Evolutionary conservation across 2,797 vertebrate species (phyloP), one percentile per base, ranked within the genome.

Genomic region (Syngnathus rostellatus): DNA sequence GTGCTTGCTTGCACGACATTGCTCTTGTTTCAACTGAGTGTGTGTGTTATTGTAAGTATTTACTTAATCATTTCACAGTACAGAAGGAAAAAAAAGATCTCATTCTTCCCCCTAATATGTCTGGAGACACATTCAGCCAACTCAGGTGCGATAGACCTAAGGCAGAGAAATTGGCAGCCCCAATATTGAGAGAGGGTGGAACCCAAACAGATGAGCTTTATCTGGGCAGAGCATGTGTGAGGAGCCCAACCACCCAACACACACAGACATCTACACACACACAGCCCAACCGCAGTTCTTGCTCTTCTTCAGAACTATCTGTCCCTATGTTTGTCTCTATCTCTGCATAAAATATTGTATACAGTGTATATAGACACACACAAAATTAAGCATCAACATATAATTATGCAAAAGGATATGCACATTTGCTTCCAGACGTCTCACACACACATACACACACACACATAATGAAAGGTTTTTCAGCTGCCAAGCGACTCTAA

Each of bases 211-310:
- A 89, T 86, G 85, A 86, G 87, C 78, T 88, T 91, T 91, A 91
- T 91, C 89, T 90, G 86, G 85, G 87, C 78, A 85, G 81, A 87
- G 84, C 90, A 90, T 86, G 87, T 86, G 88, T 85, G 81, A 89
- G 80, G 76, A 79, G 14, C 43, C 45, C 12, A 31, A 31, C 45
- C 45, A 4, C 45, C 16, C 45, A 76, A 31, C 31, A 3, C 2
- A 31, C 31, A 31, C 25, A 25, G 1, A 25, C 25, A 25, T 25
- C 1, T 25, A 25, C 25, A 25, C 25, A 25, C 25, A 80, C 84
- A 2, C 2, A 16, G 16, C 31, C 58, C 80, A 81, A 70, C 83
- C 84, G 31, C 31, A 31, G 31, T 31, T 83, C 81, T 81, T 66
- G 74, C 77, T 86, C 80, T 87, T 83, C 83, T 74, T 80, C 75